A percentile compares a stretch with the other conserved stretches of the same genome.
Evolutionary conservation across 1,140 invertebrate species (phyloP).

Genomic region (Daktulosphaira vitifoliae): DNA sequence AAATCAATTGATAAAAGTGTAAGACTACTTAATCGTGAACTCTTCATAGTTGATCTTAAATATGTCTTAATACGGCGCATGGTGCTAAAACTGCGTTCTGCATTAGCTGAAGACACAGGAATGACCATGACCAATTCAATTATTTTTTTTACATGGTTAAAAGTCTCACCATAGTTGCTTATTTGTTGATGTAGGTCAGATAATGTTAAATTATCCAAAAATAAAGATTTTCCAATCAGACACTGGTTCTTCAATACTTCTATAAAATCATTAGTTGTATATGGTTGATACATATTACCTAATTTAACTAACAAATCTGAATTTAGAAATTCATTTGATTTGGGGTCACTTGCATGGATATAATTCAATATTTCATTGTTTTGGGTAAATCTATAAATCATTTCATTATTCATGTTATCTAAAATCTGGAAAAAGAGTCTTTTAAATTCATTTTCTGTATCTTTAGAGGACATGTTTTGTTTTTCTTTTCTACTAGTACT

Average conservation of each 20-base stretch:
- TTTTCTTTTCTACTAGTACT: slow-evolving; percentile 3
- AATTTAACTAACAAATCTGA: slow-evolving; percentile 9
- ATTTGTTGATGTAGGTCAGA: slow-evolving; percentile 9
- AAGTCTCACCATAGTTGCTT: neutral
- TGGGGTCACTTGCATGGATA: slow-evolving; percentile 14
- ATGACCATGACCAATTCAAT: no score
- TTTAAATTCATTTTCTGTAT: slow-evolving; percentile 7
- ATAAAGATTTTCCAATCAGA: neutral
- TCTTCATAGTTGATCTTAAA: no score
- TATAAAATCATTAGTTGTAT: slow-evolving; percentile 5
- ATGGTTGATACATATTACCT: no score
- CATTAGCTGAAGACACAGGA: no score
- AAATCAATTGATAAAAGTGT: no score
- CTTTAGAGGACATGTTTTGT: slow-evolving; percentile 1
- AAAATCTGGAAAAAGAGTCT: neutral
- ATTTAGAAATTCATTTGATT: slow-evolving; percentile 16
- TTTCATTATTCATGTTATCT: slow-evolving; percentile 7
- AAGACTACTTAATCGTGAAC: no score
- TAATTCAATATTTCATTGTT: slow-evolving; percentile 10
- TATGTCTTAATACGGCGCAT: no score
- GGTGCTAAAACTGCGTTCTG: no score
- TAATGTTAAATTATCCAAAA: slow-evolving; percentile 5
- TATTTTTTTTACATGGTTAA: no score
- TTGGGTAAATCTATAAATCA: slow-evolving; percentile 10
- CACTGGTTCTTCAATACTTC: slow-evolving; percentile 14